Evolutionary conservation across 2,113 vertebrate genomes (phyloP), one percentile per base, ranked within the genome.

Genomic region (Semnornis frantzii): DNA sequence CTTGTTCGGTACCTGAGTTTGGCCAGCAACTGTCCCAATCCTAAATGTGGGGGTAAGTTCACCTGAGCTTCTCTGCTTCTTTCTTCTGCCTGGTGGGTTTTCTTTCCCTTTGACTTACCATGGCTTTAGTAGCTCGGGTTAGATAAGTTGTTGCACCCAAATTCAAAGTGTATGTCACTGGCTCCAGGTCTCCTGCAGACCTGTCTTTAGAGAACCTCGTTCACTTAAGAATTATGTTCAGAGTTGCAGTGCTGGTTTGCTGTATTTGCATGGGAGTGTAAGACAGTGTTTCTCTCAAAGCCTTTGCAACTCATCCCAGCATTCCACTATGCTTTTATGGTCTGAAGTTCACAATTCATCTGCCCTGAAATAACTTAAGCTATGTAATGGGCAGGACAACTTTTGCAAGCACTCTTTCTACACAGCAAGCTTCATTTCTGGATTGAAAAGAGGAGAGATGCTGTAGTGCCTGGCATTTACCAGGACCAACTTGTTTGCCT

Each of bases 11-110:
- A 99, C 93, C 98, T 99, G 85, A 98, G 98, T 95, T 96, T 99
- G 95, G 99, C 99, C 94, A 99, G 98, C 98, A 99, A 99, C 96
- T 99, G 99, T 60, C 99, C 99, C 95, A 99, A 99, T 92, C 99
- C 99, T 44, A 99, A 99, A 90, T 99, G 99, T 10, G 99, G 98
- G 27, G 99, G 99, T 99, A 96, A 97, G 98, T 95, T 91, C 63
- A 28, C 34, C 65, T 71, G 46, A 7, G 2, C 59, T 23, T 27
- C 72, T 85, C 28, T 71, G 39, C 63, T 74, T 50, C 54, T 75
- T 46, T n/a, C 72, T 81, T 59, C 20, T 20, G 6, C 16, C 31
- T 9, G 8, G 1, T 24, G 33, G 10, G 5, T n/a, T 82, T 85
- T 76, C 34, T 93, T 93, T 89, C 63, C 66, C 27, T 68, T 14